A percentile compares a stretch with the other conserved stretches of the same genome.
phyloP scores from a whole-genome alignment of 2,888 invertebrate species.

The Sinopyrophorus schimmeli region DNA sequence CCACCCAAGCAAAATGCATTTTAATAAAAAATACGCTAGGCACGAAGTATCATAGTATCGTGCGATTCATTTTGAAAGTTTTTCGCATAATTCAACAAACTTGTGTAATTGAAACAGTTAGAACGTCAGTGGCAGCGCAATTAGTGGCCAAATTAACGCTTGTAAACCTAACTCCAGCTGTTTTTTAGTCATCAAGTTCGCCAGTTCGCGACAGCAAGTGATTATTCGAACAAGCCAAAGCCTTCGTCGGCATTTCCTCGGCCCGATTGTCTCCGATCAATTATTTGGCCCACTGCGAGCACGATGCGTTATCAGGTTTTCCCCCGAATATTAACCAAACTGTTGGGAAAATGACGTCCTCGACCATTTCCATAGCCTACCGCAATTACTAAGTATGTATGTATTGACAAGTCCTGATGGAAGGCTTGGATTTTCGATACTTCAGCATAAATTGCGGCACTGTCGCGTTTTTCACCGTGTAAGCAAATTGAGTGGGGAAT shows the following conservation, averaged over 20 bases:
- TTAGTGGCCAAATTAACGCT: conserved; percentile 48
- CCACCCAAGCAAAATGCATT: conserved; percentile 11
- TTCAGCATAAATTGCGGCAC: conserved; percentile 29
- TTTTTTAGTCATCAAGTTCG: conserved; percentile 32
- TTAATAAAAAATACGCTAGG: conserved; percentile 9
- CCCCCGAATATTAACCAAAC: background rate
- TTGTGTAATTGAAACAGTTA: conserved; percentile 48
- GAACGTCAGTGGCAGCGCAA: conserved; percentile 45
- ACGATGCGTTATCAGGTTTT: conserved; percentile 4
- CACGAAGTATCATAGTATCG: conserved; percentile 13
- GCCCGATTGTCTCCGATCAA: conserved; percentile 16
- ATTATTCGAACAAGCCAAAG: conserved; percentile 19
- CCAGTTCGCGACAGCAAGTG: conserved; percentile 27
- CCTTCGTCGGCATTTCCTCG: conserved; percentile 18
- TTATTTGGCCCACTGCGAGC: conserved; percentile 9
- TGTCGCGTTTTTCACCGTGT: conserved; percentile 23
- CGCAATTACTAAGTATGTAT: conserved; percentile 7
- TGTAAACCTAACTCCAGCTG: conserved; percentile 40
- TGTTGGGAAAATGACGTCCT: no score
- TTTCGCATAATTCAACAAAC: conserved; percentile 47
- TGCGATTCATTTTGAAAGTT: conserved; percentile 38
- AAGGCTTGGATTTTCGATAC: conserved; percentile 22
- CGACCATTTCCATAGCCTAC: conserved; percentile 1
- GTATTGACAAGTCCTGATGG: conserved; percentile 13
- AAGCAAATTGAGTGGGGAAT: conserved; percentile 30